These are phyloP conservation scores for Andrena dorsata DNA, from an alignment of 2,888 invertebrate genomes.

Conservation along the genomic window DNA sequence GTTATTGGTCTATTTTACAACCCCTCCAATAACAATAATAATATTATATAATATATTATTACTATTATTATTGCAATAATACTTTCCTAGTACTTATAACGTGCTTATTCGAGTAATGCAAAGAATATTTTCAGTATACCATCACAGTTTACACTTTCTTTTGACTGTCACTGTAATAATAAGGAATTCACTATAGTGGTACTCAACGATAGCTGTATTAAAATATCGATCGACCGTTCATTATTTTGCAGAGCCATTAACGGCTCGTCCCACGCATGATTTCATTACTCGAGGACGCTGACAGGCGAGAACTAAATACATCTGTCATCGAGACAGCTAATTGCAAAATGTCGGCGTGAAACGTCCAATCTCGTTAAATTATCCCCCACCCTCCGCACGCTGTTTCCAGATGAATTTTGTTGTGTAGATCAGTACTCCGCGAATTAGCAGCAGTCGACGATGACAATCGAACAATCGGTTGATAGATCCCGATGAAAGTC, in stretches of 20 bases:
- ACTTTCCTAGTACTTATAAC: too few species aligned
- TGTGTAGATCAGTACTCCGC: neutral
- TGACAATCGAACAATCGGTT: neutral
- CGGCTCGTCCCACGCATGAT: neutral
- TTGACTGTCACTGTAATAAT: too few species aligned
- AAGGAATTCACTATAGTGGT: too few species aligned
- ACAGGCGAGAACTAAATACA: slow-evolving; percentile 15
- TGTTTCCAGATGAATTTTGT: neutral
- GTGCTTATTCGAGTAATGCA: too few species aligned
- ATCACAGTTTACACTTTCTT: too few species aligned
- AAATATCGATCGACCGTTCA: slow-evolving; percentile 5
- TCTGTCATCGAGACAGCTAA: slow-evolving; percentile 16
- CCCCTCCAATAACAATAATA: too few species aligned
- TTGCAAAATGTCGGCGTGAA: slow-evolving; percentile 3
- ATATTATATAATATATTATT: too few species aligned
- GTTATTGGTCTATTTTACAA: too few species aligned
- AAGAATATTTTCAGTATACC: too few species aligned
- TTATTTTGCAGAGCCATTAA: neutral
- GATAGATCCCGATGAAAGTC: neutral
- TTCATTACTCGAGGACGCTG: neutral
- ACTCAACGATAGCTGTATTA: neutral
- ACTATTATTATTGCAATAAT: too few species aligned
- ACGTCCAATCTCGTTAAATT: neutral
- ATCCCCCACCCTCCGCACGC: neutral
- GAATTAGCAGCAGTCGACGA: neutral